These are phyloP conservation scores for Terrapene triunguis DNA, from an alignment of 2,113 vertebrate species.

Conservation along the genomic window DNA sequence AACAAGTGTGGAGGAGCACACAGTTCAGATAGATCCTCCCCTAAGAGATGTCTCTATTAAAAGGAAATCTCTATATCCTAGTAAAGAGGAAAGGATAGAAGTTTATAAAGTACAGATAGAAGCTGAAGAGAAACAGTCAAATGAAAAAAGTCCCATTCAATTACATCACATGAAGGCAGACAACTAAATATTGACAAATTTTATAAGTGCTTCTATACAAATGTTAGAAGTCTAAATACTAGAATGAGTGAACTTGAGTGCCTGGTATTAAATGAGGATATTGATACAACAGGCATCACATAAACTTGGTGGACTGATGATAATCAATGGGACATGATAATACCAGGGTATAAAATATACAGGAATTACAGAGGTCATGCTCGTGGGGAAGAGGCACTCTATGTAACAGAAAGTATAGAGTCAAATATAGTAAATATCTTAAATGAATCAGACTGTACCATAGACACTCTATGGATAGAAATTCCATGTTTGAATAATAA, in stretches of 20 bases:
- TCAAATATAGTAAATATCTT: too few species aligned
- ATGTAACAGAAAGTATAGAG: neutral
- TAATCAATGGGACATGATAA: neutral
- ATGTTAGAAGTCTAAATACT: neutral
- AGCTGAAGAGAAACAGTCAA: neutral
- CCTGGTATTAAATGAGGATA: neutral
- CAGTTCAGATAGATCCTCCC: neutral
- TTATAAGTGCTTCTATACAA: neutral
- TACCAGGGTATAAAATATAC: neutral
- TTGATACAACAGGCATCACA: neutral
- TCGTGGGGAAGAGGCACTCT: neutral
- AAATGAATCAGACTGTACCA: neutral
- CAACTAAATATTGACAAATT: neutral
- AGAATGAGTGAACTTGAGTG: neutral
- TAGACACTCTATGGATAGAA: neutral
- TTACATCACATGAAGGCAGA: neutral
- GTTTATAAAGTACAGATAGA: neutral
- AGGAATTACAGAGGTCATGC: neutral
- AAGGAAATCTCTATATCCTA: neutral
- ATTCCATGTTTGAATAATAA: too few species aligned
- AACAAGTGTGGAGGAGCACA: neutral
- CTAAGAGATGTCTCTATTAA: neutral
- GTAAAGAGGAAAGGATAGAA: neutral
- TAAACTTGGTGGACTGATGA: neutral
- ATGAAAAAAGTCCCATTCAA: neutral